phyloP scores from a whole-genome alignment of 1,140 invertebrate species.

The Ooceraea biroi region DNA sequence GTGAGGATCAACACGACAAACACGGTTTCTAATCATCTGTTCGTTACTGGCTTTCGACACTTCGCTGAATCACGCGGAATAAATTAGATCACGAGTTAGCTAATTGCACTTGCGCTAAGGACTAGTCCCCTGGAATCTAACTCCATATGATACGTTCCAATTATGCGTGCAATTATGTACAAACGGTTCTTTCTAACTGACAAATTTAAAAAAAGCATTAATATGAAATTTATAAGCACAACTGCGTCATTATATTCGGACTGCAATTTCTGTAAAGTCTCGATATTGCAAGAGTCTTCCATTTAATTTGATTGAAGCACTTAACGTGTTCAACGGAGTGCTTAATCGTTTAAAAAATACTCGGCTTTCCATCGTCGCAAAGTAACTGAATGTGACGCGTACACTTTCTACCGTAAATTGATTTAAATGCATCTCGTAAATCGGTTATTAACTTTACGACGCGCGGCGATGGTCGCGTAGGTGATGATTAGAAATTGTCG shows the following conservation, averaged over 20 bases:
- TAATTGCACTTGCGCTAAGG: constrained; percentile 27
- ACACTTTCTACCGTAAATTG: constrained; percentile 44
- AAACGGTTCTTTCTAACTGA: background rate
- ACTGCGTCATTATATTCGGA: background rate
- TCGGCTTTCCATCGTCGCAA: constrained; percentile 19
- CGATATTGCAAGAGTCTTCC: background rate
- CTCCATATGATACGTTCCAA: background rate
- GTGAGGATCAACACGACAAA: background rate
- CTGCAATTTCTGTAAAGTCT: background rate
- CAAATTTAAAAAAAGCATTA: background rate
- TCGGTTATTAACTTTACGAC: constrained; percentile 15
- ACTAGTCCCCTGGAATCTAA: background rate
- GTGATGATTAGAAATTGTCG: constrained; percentile 34
- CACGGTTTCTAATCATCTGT: constrained; percentile 5
- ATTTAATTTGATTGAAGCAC: background rate
- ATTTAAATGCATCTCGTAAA: constrained; percentile 15
- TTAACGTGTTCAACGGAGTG: background rate
- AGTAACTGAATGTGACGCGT: background rate
- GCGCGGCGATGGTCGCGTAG: constrained; percentile 26
- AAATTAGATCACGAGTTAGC: constrained; percentile 38
- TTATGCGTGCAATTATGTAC: background rate
- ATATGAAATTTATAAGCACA: background rate
- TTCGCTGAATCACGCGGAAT: constrained; percentile 32
- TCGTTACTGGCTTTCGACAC: constrained; percentile 43
- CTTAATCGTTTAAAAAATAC: constrained; percentile 3